Evolutionary conservation across 2,113 vertebrate genomes (phyloP).

Genomic region (Pelecanus crispus): DNA sequence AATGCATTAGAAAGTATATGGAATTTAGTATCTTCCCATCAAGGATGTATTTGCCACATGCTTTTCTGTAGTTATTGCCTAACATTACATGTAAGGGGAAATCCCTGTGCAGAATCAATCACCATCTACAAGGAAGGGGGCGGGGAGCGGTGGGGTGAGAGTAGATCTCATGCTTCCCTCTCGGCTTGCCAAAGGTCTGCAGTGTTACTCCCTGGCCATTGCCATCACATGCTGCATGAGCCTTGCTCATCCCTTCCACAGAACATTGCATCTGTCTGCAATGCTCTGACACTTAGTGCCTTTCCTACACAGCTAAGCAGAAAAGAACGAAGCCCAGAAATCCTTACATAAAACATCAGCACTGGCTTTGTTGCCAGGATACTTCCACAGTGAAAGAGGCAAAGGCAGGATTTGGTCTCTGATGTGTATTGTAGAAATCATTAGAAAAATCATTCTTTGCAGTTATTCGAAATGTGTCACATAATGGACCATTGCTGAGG

Average conservation of each 20-base stretch:
- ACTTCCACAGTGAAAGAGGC: background rate
- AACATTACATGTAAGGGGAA: background rate
- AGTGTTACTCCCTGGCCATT: background rate
- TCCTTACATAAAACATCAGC: conserved; percentile 18
- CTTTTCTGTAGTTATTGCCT: background rate
- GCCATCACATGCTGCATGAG: background rate
- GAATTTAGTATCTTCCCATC: background rate
- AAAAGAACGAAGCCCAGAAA: conserved; percentile 8
- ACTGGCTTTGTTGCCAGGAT: conserved; percentile 50
- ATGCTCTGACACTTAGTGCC: background rate
- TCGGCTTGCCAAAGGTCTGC: background rate
- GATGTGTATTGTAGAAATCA: conserved; percentile 6
- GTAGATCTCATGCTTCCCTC: background rate
- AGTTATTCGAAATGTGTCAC: background rate
- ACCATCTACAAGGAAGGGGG: accelerated
- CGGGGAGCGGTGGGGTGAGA: background rate
- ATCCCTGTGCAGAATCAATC: background rate
- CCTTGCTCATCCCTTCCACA: background rate
- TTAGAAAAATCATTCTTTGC: background rate
- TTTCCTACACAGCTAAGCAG: background rate
- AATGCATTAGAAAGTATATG: background rate
- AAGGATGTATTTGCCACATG: background rate
- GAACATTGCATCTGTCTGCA: background rate
- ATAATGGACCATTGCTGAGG: background rate
- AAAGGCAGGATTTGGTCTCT: conserved; percentile 10